phyloP scores from a whole-genome alignment of 1,140 invertebrate species.

The Batillaria attramentaria region DNA sequence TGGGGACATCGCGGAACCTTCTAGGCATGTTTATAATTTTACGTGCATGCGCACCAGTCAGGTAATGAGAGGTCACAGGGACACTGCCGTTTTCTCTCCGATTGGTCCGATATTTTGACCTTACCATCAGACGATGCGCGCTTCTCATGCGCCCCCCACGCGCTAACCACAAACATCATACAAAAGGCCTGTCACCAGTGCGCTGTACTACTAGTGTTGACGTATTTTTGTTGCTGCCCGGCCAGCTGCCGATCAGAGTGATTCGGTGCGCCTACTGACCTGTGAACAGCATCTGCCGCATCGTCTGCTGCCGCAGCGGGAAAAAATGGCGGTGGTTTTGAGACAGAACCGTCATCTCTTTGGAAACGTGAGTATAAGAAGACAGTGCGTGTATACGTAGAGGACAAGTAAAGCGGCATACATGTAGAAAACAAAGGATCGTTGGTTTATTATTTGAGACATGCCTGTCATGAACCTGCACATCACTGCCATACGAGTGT shows the following conservation, averaged over 20 bases:
- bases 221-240: background rate
- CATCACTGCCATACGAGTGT: too few relatives aligned
- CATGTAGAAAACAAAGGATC: too few relatives aligned
- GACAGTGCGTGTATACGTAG: too few relatives aligned
- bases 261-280: background rate
- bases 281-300: background rate
- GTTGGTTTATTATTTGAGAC: too few relatives aligned
- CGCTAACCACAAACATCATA: background rate
- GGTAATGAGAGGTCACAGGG: background rate
- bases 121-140: slow-evolving; percentile 1
- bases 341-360: too few relatives aligned
- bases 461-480: too few relatives aligned
- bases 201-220: too few relatives aligned
- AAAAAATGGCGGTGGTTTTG: background rate
- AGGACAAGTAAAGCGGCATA: too few relatives aligned
- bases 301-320: background rate
- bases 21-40: background rate
- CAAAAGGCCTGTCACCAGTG: too few relatives aligned
- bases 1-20: too few relatives aligned
- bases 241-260: background rate
- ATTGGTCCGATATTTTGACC: slow-evolving; percentile 1
- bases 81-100: background rate
- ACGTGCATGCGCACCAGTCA: background rate
- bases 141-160: background rate
- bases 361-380: too few relatives aligned